Base-by-base conservation (phyloP, 2,797 vertebrate species). In the Cryptoprocta ferox region DNA sequence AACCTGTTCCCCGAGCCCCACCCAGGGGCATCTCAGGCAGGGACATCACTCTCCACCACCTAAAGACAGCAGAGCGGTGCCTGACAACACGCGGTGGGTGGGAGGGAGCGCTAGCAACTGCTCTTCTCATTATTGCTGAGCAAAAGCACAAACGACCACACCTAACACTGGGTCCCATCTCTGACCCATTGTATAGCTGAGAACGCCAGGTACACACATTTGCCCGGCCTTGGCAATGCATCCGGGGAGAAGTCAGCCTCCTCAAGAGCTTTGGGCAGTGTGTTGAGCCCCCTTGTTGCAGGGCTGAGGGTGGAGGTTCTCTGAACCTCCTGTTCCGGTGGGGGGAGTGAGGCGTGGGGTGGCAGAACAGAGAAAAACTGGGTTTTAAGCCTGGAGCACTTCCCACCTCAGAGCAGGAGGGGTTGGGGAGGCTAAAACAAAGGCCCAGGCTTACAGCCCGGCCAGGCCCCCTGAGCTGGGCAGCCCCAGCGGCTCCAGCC, bases 81-180 rank as follows among this genome's bases (percentile, higher is more conserved):
- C 53, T 13, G 66, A 21, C 5, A 2, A 42, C 56, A 30, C n/a
- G 3, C 0, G 6, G 75, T 10, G 35, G 37, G 56, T 0, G 0
- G 28, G 18, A 4, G 13, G 37, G 26, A n/a, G 26, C 19, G 24
- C 18, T 2, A 19, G 39, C 75, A 30, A 7, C 21, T 26, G 6
- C 8, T 15, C 9, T 28, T 65, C 45, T 78, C 56, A 9, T 13
- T 30, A 12, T 26, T 30, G 11, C 37, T 50, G 14, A 19, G 21
- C 32, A 61, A 68, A 3, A 61, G 14, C 15, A 59, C 75, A 61
- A 26, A 32, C 3, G 30, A 61, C 37, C 79, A 6, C 26, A 6
- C 56, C 61, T 9, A 78, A 84, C 56, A 66, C 63, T 11, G 5
- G 6, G 30, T 18, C 53, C 65, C 19, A 3, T 39, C 42, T 6